phyloP scores from a whole-genome alignment of 2,888 invertebrate species.

The Colletes collaris region DNA sequence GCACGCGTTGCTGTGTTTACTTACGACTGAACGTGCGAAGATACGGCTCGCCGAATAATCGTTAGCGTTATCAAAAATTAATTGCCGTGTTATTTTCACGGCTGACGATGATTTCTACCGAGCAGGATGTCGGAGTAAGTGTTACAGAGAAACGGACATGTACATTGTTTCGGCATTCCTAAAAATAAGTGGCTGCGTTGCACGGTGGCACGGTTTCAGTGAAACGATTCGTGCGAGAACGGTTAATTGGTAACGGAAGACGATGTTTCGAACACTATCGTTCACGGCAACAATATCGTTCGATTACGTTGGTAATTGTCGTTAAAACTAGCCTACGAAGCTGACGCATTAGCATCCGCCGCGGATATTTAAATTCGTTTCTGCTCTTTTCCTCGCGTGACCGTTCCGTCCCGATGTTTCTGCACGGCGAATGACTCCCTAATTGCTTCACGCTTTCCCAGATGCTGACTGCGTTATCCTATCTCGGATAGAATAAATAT shows the following conservation, averaged over 20 bases:
- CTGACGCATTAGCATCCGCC: background rate
- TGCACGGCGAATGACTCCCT: constrained; percentile 11
- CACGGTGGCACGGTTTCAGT: constrained; percentile 11
- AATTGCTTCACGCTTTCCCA: constrained; percentile 34
- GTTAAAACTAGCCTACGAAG: background rate
- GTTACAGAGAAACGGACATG: constrained; percentile 37
- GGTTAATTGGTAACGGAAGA: background rate
- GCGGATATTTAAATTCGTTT: background rate
- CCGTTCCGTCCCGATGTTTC: constrained; percentile 12
- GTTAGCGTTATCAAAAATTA: constrained; percentile 37
- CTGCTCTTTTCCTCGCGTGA: background rate
- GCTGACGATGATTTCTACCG: constrained; percentile 6
- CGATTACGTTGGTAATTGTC: background rate
- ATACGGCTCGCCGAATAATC: constrained; percentile 22
- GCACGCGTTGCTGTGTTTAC: background rate
- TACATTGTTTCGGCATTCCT: constrained; percentile 27
- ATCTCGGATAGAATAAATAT: constrained; percentile 7
- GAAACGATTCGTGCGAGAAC: no score
- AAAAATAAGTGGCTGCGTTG: background rate
- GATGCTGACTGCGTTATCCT: background rate
- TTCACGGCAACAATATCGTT: no score
- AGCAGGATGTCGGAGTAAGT: constrained; percentile 38
- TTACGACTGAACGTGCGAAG: background rate
- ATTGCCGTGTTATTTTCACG: constrained; percentile 39
- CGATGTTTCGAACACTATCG: no score